These are phyloP conservation scores for Lepus europaeus DNA, from an alignment of 2,113 vertebrate species.

Conservation along the genomic window DNA sequence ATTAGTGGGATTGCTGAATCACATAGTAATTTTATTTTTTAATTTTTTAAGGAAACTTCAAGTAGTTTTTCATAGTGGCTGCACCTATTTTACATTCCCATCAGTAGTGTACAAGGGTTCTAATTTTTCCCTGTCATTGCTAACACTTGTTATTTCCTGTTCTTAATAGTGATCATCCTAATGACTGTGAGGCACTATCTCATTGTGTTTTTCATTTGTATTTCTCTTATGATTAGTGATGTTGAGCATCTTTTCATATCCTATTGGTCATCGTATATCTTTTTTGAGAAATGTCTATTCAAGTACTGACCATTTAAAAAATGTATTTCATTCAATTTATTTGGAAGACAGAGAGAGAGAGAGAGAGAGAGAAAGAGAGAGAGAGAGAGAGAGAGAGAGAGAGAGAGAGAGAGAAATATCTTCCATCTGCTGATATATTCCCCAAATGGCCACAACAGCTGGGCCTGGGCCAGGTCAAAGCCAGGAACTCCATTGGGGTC, in stretches of 20 bases:
- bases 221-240: slow-evolving; percentile 2
- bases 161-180: neutral
- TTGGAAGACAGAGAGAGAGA: too few species aligned
- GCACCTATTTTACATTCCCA: neutral
- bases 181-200: neutral
- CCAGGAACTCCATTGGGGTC: too few species aligned
- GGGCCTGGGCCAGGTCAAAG: too few species aligned
- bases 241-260: neutral
- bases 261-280: neutral
- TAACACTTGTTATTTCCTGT: neutral
- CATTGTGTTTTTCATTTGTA: neutral
- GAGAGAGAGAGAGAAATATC: too few species aligned
- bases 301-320: neutral
- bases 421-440: too few species aligned
- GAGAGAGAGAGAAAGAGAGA: too few species aligned
- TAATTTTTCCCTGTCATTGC: neutral
- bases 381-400: too few species aligned
- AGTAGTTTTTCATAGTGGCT: neutral
- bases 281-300: neutral
- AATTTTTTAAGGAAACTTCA: neutral
- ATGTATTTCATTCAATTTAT: too few species aligned
- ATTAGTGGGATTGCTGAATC: neutral
- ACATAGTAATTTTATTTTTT: neutral
- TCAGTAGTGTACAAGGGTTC: neutral
- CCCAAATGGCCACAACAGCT: too few species aligned